Evolutionary conservation across 1,140 invertebrate species (phyloP).

Genomic region (Whitmania pigra): DNA sequence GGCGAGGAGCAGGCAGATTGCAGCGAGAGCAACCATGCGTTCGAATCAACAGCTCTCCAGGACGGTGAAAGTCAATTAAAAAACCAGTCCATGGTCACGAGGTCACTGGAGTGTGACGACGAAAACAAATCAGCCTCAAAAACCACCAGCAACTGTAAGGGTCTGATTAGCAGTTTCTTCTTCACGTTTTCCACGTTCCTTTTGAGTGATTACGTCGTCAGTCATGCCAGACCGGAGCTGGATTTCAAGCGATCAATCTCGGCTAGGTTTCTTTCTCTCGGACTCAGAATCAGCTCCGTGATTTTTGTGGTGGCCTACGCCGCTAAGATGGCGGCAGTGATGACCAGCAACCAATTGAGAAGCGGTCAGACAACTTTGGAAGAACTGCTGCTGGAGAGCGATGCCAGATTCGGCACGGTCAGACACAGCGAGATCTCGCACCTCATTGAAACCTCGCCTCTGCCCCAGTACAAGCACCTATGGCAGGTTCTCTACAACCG

Average conservation of each 20-base stretch:
- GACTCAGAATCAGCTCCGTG: background rate
- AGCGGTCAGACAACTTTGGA: background rate
- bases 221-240: too few relatives aligned
- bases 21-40: too few relatives aligned
- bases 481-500: conserved; percentile 6
- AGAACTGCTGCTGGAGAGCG: background rate
- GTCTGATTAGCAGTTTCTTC: too few relatives aligned
- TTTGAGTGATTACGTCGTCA: too few relatives aligned
- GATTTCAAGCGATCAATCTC: background rate
- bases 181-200: too few relatives aligned
- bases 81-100: too few relatives aligned
- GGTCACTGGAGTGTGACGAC: too few relatives aligned
- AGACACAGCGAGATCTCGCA: background rate
- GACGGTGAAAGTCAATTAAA: too few relatives aligned
- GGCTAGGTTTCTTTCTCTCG: background rate
- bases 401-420: conserved; percentile 5
- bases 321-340: conserved; percentile 5
- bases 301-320: background rate
- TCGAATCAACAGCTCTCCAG: too few relatives aligned
- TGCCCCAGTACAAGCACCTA: background rate
- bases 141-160: too few relatives aligned
- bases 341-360: background rate
- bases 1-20: too few relatives aligned
- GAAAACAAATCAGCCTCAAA: too few relatives aligned
- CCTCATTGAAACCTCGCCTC: background rate